Base-by-base conservation (phyloP, 2,113 vertebrate genomes). In the Periophthalmus modestus region DNA sequence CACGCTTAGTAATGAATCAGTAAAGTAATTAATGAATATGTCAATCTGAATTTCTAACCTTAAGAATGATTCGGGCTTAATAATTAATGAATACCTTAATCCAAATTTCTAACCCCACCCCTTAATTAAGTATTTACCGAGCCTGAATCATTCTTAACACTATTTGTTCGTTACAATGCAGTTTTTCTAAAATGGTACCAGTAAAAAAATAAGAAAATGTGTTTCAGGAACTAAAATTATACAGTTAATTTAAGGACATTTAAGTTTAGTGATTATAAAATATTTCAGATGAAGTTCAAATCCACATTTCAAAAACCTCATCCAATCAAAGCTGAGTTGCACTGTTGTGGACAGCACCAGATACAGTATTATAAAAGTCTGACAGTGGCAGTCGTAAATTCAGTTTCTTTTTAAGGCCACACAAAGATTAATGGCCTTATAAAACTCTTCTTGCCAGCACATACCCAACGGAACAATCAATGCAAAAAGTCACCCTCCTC, bases 381-480 rank as follows among this genome's bases (percentile, higher is more conserved):
- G 82, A 86, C 87, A 80, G 34, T 75, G 34, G 66, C 85, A 85
- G 84, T 85, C 87, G 79, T n/a, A 80, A 48, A 72, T 67, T 77
- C 73, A 73, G 72, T 57, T 33, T 81, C 78, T 50, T 71, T 43
- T 82, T 77, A 58, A 24, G 59, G 68, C 46, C 65, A 47, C 73
- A 68, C 46, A 50, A 77, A 83, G 57, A 82, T 34, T 77, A 73
- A 81, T 69, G 34, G 68, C 28, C 54, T 59, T 69, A 55, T 67
- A 77, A 57, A 50, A 79, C 77, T 78, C 59, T 57, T 82, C 28
- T 28, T 65, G 75, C 55, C 63, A 11, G 67, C 66, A 43, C 34
- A 75, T 39, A 71, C 33, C 34, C 72, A 46, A 77, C 61, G 46
- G 66, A 80, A 74, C 67, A 69, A 59, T 73, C 70, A 59, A 48